Percentiles rank a stretch among this genome's conserved stretches.
phyloP scores from a whole-genome alignment of 1,140 invertebrate genomes.

The Pseudomyrmex concolor region DNA sequence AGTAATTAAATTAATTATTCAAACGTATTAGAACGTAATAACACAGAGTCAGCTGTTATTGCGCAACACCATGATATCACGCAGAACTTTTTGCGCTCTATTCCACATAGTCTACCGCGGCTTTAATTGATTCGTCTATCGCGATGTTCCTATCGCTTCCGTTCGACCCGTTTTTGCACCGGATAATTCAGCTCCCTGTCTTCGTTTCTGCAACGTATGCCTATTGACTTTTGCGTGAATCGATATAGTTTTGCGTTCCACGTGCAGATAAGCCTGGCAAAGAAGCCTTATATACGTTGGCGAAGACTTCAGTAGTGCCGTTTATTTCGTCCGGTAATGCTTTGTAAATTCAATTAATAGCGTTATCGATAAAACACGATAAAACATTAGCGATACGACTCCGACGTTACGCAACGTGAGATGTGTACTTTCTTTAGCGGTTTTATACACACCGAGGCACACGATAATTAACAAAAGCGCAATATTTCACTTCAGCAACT shows the following conservation, averaged over 20 bases:
- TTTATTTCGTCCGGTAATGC: slow-evolving; percentile 52
- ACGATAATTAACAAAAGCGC: slow-evolving; percentile 3
- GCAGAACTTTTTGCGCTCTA: slow-evolving; percentile 28
- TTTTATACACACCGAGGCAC: background rate
- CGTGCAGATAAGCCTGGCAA: slow-evolving; percentile 43
- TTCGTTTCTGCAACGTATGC: slow-evolving; percentile 51
- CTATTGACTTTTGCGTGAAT: slow-evolving; percentile 51
- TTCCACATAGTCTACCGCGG: slow-evolving; percentile 30
- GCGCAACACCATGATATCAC: slow-evolving; percentile 22
- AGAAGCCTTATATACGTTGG: slow-evolving; percentile 41
- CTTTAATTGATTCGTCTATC: slow-evolving; percentile 57
- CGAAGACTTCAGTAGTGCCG: slow-evolving; percentile 50
- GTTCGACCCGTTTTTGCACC: slow-evolving; percentile 41
- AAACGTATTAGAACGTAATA: background rate
- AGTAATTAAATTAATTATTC: slow-evolving; percentile 29
- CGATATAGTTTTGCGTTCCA: slow-evolving; percentile 36
- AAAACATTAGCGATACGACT: slow-evolving; percentile 44
- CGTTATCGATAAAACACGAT: slow-evolving; percentile 53
- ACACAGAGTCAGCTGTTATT: slow-evolving; percentile 21
- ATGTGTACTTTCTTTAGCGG: slow-evolving; percentile 23
- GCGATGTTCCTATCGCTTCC: slow-evolving; percentile 46
- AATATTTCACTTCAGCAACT: background rate
- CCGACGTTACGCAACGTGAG: slow-evolving; percentile 31
- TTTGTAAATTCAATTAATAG: slow-evolving; percentile 59
- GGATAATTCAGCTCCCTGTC: slow-evolving; percentile 47